Evolutionary conservation across 1,140 invertebrate genomes (phyloP).

Genomic region (Drosophila setifemur): DNA sequence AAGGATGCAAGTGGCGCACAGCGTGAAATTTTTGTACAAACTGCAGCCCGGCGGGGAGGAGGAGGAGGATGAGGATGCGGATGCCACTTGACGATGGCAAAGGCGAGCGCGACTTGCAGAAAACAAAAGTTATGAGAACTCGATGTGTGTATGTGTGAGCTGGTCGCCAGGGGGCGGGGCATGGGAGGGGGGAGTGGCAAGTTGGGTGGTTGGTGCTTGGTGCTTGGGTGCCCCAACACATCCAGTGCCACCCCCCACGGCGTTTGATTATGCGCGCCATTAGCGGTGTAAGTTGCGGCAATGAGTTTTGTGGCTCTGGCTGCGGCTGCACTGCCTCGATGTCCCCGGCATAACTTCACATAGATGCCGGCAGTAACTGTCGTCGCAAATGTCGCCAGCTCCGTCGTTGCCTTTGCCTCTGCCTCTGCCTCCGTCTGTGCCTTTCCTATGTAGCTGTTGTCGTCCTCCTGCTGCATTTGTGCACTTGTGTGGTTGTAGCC

Average conservation of each 20-base stretch:
- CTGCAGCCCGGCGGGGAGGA: constrained; percentile 41
- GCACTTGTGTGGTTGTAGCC: constrained; percentile 8
- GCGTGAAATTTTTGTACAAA: constrained; percentile 73
- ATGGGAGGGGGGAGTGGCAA: neutral
- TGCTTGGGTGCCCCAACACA: constrained; percentile 19
- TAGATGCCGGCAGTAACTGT: constrained; percentile 75
- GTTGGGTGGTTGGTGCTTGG: neutral
- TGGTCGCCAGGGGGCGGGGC: neutral
- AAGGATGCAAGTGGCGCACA: constrained; percentile 60
- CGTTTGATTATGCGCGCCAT: constrained; percentile 81
- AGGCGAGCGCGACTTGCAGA: constrained; percentile 42
- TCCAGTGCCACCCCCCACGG: constrained; percentile 64
- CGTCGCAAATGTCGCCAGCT: constrained; percentile 74
- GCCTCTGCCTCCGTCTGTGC: neutral
- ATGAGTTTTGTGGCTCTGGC: constrained; percentile 71
- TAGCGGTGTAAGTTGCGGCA: constrained; percentile 80
- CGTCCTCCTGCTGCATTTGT: neutral
- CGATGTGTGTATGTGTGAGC: constrained; percentile 24
- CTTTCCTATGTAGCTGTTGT: neutral
- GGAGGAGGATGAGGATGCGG: constrained; percentile 26
- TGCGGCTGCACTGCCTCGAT: constrained; percentile 34
- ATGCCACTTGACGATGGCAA: constrained; percentile 47
- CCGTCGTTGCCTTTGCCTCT: constrained; percentile 25
- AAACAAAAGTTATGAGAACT: constrained; percentile 75
- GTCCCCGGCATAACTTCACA: constrained; percentile 70